phyloP scores from a whole-genome alignment of 2,888 invertebrate genomes.

The Caenorhabditis imperialis region DNA sequence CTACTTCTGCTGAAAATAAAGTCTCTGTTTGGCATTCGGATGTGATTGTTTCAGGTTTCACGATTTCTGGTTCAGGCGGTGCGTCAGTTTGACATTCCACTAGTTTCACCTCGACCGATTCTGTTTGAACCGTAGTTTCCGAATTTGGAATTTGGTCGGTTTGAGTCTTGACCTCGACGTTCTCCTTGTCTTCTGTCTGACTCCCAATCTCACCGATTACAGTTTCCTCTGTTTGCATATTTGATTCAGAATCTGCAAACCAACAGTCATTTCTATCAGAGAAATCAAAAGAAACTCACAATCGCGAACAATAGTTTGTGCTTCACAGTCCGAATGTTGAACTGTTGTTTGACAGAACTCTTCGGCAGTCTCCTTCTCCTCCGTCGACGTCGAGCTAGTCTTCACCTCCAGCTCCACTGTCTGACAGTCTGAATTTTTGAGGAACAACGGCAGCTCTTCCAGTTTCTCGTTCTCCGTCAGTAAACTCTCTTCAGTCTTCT shows the following conservation, averaged over 20 bases:
- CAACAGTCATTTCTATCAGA: too few species aligned
- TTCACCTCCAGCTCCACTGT: too few species aligned
- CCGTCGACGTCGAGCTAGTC: too few species aligned
- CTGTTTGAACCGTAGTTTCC: conserved; percentile 23
- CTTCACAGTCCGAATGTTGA: not conserved
- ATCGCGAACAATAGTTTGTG: conserved; percentile 10
- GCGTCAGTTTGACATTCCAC: conserved; percentile 24
- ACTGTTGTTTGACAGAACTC: conserved; percentile 5
- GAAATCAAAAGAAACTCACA: too few species aligned
- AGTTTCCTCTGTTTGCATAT: conserved; percentile 8
- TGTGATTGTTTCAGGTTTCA: too few species aligned
- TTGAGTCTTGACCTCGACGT: not conserved
- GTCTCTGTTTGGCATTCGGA: too few species aligned
- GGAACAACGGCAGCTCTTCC: conserved; percentile 23
- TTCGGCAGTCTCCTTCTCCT: conserved; percentile 15
- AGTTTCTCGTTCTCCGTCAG: conserved; percentile 4
- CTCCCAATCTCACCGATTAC: not conserved
- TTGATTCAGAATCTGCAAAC: too few species aligned
- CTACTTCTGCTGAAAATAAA: too few species aligned
- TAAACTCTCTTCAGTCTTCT: conserved; percentile 6
- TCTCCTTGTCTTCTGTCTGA: too few species aligned
- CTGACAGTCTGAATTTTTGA: conserved; percentile 31
- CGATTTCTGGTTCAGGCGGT: too few species aligned
- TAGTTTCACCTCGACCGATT: not conserved
- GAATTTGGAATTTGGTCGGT: conserved; percentile 3